Conservation (phyloP, 2,888 invertebrate species). For the Muschampia plurimacula region DNA sequence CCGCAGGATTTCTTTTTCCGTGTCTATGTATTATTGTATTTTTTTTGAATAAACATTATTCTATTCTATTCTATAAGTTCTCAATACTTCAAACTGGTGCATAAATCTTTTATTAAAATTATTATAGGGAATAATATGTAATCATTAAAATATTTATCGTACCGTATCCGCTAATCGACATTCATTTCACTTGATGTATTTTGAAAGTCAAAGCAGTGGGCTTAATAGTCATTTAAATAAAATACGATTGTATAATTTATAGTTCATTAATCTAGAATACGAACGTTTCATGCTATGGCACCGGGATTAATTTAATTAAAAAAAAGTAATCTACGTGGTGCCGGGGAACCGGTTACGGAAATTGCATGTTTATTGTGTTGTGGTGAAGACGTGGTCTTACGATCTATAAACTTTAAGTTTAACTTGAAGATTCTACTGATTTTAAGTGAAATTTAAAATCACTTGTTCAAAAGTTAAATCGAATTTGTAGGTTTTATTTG, state of each 20-base stretch:
- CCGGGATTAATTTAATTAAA: conserved; percentile 63
- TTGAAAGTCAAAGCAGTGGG: conserved; percentile 32
- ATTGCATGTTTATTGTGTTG: conserved; percentile 47
- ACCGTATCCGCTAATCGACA: conserved; percentile 34
- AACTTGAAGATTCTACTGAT: background rate
- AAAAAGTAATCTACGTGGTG: conserved; percentile 48
- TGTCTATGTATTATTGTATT: too few species aligned
- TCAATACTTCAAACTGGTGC: background rate
- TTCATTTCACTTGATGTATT: conserved; percentile 36
- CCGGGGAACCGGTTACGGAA: background rate
- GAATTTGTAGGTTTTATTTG: too few species aligned
- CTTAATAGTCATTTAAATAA: conserved; percentile 40
- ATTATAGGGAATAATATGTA: background rate
- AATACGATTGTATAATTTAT: conserved; percentile 48
- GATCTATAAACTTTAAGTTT: background rate
- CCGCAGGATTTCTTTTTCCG: too few species aligned
- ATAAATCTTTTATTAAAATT: background rate
- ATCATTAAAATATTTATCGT: conserved; percentile 30
- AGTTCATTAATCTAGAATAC: conserved; percentile 48
- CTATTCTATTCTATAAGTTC: too few species aligned
- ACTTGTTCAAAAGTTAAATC: background rate
- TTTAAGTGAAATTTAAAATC: background rate
- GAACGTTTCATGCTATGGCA: conserved; percentile 48
- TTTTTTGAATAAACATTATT: too few species aligned
- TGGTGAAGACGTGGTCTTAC: conserved; percentile 29